A percentile compares a stretch with the other conserved stretches of the same genome.
Conservation (phyloP, 2,797 vertebrate genomes). For the Phataginus tetradactyla region DNA sequence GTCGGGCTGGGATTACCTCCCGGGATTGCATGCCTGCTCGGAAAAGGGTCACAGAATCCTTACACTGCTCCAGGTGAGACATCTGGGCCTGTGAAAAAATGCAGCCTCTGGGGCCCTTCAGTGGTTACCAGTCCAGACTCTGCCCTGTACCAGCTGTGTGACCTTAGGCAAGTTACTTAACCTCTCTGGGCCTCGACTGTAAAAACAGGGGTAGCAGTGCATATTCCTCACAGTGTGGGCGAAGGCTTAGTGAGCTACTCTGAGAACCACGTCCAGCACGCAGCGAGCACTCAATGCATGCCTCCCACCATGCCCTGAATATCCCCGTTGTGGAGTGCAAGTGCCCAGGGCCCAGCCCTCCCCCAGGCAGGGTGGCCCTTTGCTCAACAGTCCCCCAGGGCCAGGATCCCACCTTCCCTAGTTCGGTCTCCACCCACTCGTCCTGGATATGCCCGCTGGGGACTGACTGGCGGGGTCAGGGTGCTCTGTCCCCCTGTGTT, state of each 20-base stretch:
- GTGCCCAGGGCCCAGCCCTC: too few species aligned
- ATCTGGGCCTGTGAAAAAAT: background rate
- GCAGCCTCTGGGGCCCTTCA: fast-evolving
- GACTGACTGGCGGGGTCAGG: background rate
- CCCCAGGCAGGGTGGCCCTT: background rate
- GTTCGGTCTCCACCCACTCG: background rate
- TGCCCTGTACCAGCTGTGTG: background rate
- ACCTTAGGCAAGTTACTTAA: background rate
- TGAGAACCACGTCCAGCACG: too few species aligned
- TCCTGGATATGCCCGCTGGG: background rate
- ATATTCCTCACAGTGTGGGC: too few species aligned
- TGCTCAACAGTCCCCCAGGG: background rate
- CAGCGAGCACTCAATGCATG: fast-evolving
- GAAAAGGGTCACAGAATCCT: background rate
- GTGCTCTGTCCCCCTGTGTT: fast-evolving
- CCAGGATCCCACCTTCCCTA: too few species aligned
- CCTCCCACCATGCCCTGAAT: fast-evolving
- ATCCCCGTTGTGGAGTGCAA: fast-evolving
- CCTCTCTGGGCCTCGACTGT: background rate
- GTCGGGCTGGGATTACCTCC: background rate
- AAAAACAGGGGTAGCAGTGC: fast-evolving
- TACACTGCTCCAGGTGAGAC: background rate
- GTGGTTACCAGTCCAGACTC: background rate
- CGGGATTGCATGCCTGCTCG: background rate
- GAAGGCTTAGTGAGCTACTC: background rate